Evolutionary conservation across 37 sponge, comb jelly and placozoan species (phyloP), one percentile per base, ranked within the genome.

Genomic region (Halichondria panicea): DNA sequence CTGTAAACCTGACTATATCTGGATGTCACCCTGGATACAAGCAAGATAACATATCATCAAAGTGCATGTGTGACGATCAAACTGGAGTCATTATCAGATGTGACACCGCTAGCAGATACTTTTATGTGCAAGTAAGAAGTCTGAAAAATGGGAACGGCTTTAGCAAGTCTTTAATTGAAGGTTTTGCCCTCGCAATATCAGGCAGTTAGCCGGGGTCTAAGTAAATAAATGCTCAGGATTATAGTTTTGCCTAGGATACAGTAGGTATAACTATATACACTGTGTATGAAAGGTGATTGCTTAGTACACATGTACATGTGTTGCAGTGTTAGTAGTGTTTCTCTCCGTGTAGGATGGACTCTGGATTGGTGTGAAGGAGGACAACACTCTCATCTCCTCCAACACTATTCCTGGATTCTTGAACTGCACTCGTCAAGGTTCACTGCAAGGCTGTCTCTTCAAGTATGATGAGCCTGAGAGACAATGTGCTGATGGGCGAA

Each of bases 21-120:
- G 54, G 27, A 34, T 89, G 90, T 75, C 90, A 89, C 55, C 90
- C 90, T 42, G 90, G 90, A 13, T 89, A 89, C 45, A 28, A 9
- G 48, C 59, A 68, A 0, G 39, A 68, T 9, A 43, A 64, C 18
- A 60, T 55, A 8, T 42, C 43, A 7, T 39, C 58, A 31, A 30
- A 18, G 0, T 89, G 90, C 55, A 32, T 42, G 22, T 75, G 84
- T 37, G 18, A 56, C 0, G 12, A 28, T 32, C 41, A 37, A 53
- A 45, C 2, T 0, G 21, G 52, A 15, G 27, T 41, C 12, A 84
- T 89, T 42, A 60, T 75, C 1, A 30, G 85, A 50, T 73, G 80
- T 74, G 84, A 84, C 38, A n/a, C 58, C 3, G 15, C 13, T 1
- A 55, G 55, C 39, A 45, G 90, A 48, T 83, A 89, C 66, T 43